Percentiles rank a stretch among this genome's conserved stretches.
These are phyloP conservation scores for Streptopelia turtur DNA, from an alignment of 2,797 vertebrate species.

Conservation along the genomic window DNA sequence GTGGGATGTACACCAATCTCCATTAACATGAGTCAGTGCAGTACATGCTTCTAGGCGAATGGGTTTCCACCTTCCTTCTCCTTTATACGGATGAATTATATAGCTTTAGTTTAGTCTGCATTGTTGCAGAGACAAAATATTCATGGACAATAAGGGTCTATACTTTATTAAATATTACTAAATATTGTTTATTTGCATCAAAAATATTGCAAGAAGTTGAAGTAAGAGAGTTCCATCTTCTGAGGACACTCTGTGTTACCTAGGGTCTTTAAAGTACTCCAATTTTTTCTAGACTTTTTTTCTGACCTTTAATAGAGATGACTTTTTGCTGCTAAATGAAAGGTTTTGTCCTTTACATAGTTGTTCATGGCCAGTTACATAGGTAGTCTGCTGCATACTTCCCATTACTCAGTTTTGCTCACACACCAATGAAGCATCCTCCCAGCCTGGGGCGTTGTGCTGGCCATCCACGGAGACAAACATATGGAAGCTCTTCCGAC, in stretches of 20 bases:
- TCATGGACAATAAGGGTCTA: background rate
- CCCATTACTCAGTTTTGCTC: background rate
- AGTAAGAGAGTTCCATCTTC: background rate
- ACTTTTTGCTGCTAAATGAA: background rate
- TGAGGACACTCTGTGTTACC: background rate
- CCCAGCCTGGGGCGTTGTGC: background rate
- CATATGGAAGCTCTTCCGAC: rapidly evolving
- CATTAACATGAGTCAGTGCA: background rate
- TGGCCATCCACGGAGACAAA: background rate
- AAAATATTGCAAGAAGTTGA: background rate
- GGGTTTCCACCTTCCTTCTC: background rate
- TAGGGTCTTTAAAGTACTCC: background rate
- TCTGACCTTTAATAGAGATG: background rate
- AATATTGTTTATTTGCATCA: background rate
- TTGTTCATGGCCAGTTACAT: background rate
- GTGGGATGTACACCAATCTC: background rate
- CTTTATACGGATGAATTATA: background rate
- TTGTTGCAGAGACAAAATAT: background rate
- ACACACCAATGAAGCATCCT: background rate
- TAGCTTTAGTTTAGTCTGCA: background rate
- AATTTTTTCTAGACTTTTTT: background rate
- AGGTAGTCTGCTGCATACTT: background rate
- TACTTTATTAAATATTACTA: background rate
- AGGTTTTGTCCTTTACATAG: background rate
- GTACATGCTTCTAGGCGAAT: background rate